Percentiles rank a stretch among this genome's conserved stretches.
phyloP scores from a whole-genome alignment of 2,888 invertebrate genomes.

The Rhorus exstirpatorius region DNA sequence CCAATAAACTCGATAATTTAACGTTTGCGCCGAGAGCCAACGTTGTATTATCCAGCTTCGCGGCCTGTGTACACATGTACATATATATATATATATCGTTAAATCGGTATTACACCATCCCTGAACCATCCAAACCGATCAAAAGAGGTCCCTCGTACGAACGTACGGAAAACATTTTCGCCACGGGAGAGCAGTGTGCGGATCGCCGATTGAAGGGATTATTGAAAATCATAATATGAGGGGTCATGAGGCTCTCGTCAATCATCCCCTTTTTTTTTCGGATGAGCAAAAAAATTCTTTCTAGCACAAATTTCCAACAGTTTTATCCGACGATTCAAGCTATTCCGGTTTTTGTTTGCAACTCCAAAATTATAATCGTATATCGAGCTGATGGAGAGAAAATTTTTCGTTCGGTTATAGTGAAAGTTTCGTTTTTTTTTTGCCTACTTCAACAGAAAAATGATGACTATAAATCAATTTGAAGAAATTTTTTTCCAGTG shows the following conservation, averaged over 20 bases:
- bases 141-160: conserved; percentile 11
- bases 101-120: conserved; percentile 24
- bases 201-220: neutral
- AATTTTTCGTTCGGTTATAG: no score
- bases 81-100: conserved; percentile 33
- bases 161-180: conserved; percentile 18
- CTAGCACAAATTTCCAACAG: neutral
- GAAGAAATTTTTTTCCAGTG: neutral
- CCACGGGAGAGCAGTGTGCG: neutral
- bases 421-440: no score
- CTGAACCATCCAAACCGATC: conserved; percentile 6
- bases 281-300: conserved; percentile 8
- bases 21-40: conserved; percentile 64
- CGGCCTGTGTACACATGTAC: conserved; percentile 7
- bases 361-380: no score
- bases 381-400: no score
- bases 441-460: no score
- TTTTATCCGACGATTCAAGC: neutral
- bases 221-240: conserved; percentile 23
- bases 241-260: neutral
- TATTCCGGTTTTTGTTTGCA: no score
- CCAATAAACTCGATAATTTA: conserved; percentile 83
- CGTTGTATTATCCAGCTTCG: conserved; percentile 32
- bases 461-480: no score
- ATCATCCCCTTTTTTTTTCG: conserved; percentile 27